Base-by-base conservation (phyloP, 2,113 vertebrate genomes). In the Oreotrochilus melanogaster region DNA sequence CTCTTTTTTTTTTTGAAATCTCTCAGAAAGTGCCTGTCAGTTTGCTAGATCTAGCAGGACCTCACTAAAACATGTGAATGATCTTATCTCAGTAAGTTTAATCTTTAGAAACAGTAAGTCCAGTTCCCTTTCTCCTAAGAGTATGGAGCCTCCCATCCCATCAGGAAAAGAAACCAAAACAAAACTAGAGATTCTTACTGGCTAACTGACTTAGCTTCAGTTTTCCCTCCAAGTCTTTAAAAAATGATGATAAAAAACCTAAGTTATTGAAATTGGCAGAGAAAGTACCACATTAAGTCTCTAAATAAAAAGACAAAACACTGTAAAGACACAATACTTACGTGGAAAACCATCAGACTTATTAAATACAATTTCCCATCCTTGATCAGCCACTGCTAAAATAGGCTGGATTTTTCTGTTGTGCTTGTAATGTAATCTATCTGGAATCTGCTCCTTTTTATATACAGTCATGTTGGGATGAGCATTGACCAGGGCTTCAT, bases 391-490 rank as follows among this genome's bases (percentile, higher is more conserved):
- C 89, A 99, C 98, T 3, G 98, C 92, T 60, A 99, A 87, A 61
- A 99, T 97, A 4, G 99, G 99, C 97, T 99, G 99, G 93, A 99
- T 98, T 95, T 97, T 97, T 25, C 1, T n/a, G 86, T 98, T 99
- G 96, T 98, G 96, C 79, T 95, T 98, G 91, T 99, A 99, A 91
- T 98, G 98, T 60, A 98, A 98, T 87, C 97, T 98, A 10, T 97
- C 96, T 4, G 98, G 99, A 78, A 99, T 98, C 54, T 99, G 96
- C 47, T 99, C 98, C 89, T 98, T 99, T 97, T 98, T 99, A 95
- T 98, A 99, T 5, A 98, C 99, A 33, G 96, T 95, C 97, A 99
- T 98, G 96, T 99, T 98, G 27, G 99, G 98, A 88, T 99, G 99
- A 22, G 98, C 98, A 3, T 97, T 98, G 73, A 78, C 91, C 86